phyloP scores from a whole-genome alignment of 2,113 vertebrate species.

The Oryzias curvinotus region DNA sequence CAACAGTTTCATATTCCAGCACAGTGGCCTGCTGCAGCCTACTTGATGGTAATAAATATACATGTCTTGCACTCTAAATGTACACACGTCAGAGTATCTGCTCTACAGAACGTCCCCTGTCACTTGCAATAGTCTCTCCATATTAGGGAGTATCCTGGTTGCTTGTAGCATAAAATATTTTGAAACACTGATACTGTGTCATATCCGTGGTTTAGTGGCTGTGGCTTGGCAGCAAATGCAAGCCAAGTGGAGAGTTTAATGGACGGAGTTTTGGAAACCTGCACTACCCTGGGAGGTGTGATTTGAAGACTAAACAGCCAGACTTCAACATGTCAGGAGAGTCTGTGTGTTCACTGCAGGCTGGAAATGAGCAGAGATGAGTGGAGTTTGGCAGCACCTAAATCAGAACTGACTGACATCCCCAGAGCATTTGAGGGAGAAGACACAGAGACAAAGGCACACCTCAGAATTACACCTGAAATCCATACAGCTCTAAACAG shows the following conservation, averaged over 20 bases:
- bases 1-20: too few relatives aligned
- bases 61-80: not conserved
- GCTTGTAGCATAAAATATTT: conserved; percentile 32
- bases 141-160: conserved; percentile 10
- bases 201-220: conserved; percentile 27
- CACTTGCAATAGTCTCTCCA: not conserved
- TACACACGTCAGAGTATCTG: not conserved
- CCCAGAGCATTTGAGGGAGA: conserved; percentile 3
- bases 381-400: conserved; percentile 26
- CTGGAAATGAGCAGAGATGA: conserved; percentile 22
- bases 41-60: too few relatives aligned
- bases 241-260: conserved; percentile 41
- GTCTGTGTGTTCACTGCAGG: conserved; percentile 1
- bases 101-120: conserved; percentile 4
- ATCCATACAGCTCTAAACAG: not conserved
- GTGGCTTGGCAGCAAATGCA: conserved; percentile 16
- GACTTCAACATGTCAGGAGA: conserved; percentile 29
- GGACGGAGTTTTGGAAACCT: conserved; percentile 25
- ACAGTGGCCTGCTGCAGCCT: too few relatives aligned
- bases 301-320: conserved; percentile 43
- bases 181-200: conserved; percentile 3
- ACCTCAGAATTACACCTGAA: not conserved
- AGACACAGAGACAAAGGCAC: not conserved
- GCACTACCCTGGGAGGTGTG: conserved; percentile 34
- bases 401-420: conserved; percentile 23